phyloP scores from a whole-genome alignment of 2,888 invertebrate genomes.

The Leptinotarsa juncta region DNA sequence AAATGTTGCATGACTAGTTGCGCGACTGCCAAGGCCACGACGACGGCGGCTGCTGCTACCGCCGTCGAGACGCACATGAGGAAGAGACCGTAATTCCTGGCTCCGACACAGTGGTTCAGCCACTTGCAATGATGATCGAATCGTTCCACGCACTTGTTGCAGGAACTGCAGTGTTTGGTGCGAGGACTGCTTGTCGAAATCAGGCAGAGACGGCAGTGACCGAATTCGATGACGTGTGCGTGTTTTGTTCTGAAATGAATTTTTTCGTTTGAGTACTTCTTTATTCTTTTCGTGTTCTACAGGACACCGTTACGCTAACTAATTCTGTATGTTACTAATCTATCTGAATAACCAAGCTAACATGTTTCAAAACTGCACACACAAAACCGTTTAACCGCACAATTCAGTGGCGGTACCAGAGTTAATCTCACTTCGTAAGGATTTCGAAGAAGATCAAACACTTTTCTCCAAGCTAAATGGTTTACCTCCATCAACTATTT shows the following conservation, averaged over 20 bases:
- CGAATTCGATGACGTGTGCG: slow-evolving; percentile 94
- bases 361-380: no score
- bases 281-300: background rate
- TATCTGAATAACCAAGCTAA: no score
- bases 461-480: no score
- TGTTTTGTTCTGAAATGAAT: slow-evolving; percentile 73
- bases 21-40: slow-evolving; percentile 76
- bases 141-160: slow-evolving; percentile 95
- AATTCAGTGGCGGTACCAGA: no score
- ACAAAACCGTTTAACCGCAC: no score
- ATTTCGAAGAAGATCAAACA: no score
- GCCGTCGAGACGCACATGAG: slow-evolving; percentile 84
- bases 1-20: slow-evolving; percentile 77
- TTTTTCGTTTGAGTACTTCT: background rate
- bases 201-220: slow-evolving; percentile 92
- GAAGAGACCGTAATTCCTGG: slow-evolving; percentile 88
- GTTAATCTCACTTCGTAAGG: no score
- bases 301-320: background rate
- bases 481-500: no score
- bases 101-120: slow-evolving; percentile 97
- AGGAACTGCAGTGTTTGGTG: slow-evolving; percentile 95
- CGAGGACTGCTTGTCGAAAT: slow-evolving; percentile 76
- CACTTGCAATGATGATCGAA: slow-evolving; percentile 99
- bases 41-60: slow-evolving; percentile 76
- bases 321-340: no score